Percentiles rank a stretch among this genome's conserved stretches.
Evolutionary conservation across 2,888 invertebrate species (phyloP).

Genomic region (Eudemis profundana): DNA sequence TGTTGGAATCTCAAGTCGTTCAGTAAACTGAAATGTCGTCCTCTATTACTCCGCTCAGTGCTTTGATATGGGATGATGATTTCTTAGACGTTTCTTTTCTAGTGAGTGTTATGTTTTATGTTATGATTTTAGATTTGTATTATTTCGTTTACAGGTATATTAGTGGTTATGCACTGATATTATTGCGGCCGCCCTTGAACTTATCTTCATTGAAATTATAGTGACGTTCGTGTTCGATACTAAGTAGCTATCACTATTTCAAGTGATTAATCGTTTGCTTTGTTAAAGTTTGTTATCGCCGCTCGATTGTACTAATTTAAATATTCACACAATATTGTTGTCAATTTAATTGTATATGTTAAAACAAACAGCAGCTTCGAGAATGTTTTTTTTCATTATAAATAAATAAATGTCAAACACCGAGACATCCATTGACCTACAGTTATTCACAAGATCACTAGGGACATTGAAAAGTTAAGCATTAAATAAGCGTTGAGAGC

Average conservation of each 20-base stretch:
- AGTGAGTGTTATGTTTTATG: too few species aligned
- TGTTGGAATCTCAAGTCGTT: too few species aligned
- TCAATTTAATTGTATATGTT: neutral
- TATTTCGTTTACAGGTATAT: neutral
- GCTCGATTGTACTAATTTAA: constrained; percentile 5
- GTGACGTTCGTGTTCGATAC: neutral
- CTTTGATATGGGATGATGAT: too few species aligned
- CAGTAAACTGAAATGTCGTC: too few species aligned
- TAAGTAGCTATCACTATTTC: constrained; percentile 14
- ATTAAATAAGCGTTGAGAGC: constrained; percentile 23
- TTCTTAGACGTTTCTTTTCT: too few species aligned
- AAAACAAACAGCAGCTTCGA: constrained; percentile 3
- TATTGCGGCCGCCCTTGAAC: constrained; percentile 21
- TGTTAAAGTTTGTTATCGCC: neutral
- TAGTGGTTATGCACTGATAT: constrained; percentile 6
- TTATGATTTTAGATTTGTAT: neutral
- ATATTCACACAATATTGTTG: neutral
- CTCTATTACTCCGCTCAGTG: too few species aligned
- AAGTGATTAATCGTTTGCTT: constrained; percentile 3
- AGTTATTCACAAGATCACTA: constrained; percentile 43
- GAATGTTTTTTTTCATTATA: constrained; percentile 15
- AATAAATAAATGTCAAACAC: constrained; percentile 18
- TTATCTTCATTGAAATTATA: constrained; percentile 19
- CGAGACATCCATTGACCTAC: constrained; percentile 21
- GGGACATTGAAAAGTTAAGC: constrained; percentile 38